Base-by-base conservation (phyloP, 2,797 vertebrate genomes). In the Emydoidea blandingii region DNA sequence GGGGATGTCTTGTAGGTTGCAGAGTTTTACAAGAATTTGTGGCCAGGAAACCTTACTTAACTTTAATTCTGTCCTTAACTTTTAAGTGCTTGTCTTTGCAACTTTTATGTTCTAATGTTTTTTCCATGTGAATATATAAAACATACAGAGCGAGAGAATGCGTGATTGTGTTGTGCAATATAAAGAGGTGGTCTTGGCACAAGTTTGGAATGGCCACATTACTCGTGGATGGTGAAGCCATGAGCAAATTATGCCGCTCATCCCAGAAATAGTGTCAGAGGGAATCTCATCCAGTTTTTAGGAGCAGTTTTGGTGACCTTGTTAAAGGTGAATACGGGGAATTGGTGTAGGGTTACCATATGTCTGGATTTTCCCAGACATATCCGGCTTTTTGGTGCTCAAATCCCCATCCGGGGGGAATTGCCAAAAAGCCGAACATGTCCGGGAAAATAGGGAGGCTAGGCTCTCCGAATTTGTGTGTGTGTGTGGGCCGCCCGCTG, bases 171-270 rank as follows among this genome's bases (percentile, higher is more conserved):
- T 84, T 81, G 23, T 41, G 49, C 41, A 76, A 41, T 0, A 0
- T 62, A 49, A 81, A 34, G 50, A 87, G 8, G 90, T 93, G 90
- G 85, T 80, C 31, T 89, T 85, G 72, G 25, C 18, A 1, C 59
- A 16, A 68, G 18, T 94, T 93, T 89, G 59, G 49, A 87, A 52
- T 2, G 1, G 16, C 83, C 94, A 50, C 21, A 41, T 96, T 94
- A 83, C 72, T 94, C 53, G 68, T 85, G n/a, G 89, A 53, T 50
- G 87, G 19, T 15, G 88, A 86, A 86, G 16, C 31, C 12, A 2
- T 78, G 25, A 84, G 65, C 82, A 92, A 95, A 86, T 95, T 82
- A n/a, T 79, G 3, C 80, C 54, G 57, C 16, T 65, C 2, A 65
- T 8, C 15, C 62, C 16, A 65, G 62, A 65, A 65, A 65, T 19